Evolutionary conservation across 23 tunicate genomes (phyloP).

Genomic region (Trididemnum miniatum): DNA sequence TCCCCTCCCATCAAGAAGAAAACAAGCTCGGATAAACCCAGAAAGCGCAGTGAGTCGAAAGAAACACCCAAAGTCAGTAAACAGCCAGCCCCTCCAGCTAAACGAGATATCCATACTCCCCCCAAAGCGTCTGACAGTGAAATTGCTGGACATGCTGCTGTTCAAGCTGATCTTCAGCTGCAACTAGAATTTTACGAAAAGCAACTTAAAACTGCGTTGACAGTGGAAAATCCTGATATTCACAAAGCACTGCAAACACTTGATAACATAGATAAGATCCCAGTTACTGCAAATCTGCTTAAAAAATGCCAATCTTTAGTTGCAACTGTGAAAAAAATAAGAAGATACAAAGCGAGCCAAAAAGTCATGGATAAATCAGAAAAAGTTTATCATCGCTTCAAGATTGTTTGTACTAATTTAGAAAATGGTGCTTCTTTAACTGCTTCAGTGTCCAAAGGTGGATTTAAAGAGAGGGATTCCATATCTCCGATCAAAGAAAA

Average conservation of each 20-base stretch:
- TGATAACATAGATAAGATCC: slow-evolving; percentile 67
- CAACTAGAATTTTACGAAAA: slow-evolving; percentile 72
- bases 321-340: slow-evolving; percentile 75
- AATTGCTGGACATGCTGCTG: slow-evolving; percentile 22
- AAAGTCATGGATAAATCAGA: slow-evolving; percentile 90
- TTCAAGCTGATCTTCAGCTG: slow-evolving; percentile 25
- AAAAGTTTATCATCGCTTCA: slow-evolving; percentile 80
- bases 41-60: background rate
- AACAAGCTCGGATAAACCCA: background rate
- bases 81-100: background rate
- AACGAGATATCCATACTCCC: background rate
- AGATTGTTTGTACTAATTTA: slow-evolving; percentile 56
- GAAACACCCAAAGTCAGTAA: background rate
- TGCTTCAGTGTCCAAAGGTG: background rate
- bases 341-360: slow-evolving; percentile 86
- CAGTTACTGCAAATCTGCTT: slow-evolving; percentile 58
- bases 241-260: slow-evolving; percentile 64
- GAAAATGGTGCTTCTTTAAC: slow-evolving; percentile 75
- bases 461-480: background rate
- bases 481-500: background rate
- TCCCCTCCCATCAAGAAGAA: slow-evolving; percentile 21
- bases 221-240: slow-evolving; percentile 83
- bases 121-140: background rate
- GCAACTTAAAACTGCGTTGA: slow-evolving; percentile 73
- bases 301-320: slow-evolving; percentile 78